phyloP scores from a whole-genome alignment of 2,888 invertebrate genomes.

The Chymomyza caudatula region DNA sequence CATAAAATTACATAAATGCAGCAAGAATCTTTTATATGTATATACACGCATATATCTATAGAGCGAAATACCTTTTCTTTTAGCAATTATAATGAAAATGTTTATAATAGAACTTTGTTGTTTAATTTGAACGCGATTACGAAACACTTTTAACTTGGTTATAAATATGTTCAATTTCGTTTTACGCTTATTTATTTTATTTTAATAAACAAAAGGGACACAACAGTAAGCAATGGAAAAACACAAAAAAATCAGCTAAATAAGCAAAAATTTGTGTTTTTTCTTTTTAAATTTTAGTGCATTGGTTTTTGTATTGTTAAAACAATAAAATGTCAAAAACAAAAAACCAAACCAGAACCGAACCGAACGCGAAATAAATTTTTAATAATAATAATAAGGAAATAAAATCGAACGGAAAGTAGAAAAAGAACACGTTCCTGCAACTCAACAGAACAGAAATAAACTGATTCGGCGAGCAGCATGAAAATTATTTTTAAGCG shows the following conservation, averaged over 20 bases:
- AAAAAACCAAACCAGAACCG: conserved; percentile 58
- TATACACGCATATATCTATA: neutral
- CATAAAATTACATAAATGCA: conserved; percentile 43
- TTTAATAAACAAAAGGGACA: conserved; percentile 2
- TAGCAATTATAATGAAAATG: neutral
- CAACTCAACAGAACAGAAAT: conserved; percentile 78
- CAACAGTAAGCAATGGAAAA: conserved; percentile 1
- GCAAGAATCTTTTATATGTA: neutral
- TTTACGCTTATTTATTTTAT: conserved; percentile 12
- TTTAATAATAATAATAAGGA: conserved; percentile 73
- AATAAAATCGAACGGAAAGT: conserved; percentile 77
- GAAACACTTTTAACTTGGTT: conserved; percentile 42
- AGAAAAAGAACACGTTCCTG: conserved; percentile 77
- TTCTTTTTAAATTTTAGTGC: conserved; percentile 8
- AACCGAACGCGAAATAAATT: conserved; percentile 53
- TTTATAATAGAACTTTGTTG: conserved; percentile 25
- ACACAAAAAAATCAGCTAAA: neutral
- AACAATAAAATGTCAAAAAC: conserved; percentile 46
- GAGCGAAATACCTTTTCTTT: conserved; percentile 14
- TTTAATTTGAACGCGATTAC: conserved; percentile 52
- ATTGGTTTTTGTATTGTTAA: conserved; percentile 4
- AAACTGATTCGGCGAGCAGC: conserved; percentile 72
- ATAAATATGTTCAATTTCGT: conserved; percentile 2
- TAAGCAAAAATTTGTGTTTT: conserved; percentile 3
- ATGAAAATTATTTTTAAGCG: conserved; percentile 67